Evolutionary conservation across 2,888 invertebrate species (phyloP).

Genomic region (Oscheius sp.): DNA sequence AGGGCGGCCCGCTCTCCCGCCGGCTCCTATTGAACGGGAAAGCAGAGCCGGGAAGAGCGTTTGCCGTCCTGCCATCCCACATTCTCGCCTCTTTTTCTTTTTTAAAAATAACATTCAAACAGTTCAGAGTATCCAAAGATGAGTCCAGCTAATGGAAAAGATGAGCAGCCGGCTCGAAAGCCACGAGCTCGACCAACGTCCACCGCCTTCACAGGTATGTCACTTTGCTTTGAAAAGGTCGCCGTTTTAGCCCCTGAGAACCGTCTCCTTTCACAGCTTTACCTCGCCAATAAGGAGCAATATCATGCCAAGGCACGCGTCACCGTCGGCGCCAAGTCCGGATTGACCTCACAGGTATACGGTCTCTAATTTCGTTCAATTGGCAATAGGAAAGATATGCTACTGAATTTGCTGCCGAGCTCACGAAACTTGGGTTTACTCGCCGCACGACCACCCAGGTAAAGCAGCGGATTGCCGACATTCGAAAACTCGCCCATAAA

Average conservation of each 20-base stretch:
- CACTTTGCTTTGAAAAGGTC: neutral
- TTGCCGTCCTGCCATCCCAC: neutral
- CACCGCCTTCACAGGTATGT: constrained; percentile 15
- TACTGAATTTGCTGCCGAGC: constrained; percentile 15
- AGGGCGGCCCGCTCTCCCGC: neutral
- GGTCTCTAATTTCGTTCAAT: neutral
- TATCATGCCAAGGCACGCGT: constrained; percentile 26
- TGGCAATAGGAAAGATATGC: constrained; percentile 18
- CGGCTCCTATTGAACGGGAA: neutral
- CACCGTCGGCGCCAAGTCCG: constrained; percentile 17
- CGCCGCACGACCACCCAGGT: constrained; percentile 23
- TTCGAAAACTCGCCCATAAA: constrained; percentile 27
- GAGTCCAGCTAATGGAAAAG: constrained; percentile 3
- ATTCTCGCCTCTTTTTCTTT: neutral
- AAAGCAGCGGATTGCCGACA: constrained; percentile 26
- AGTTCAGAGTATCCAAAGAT: neutral
- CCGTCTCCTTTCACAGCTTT: constrained; percentile 23
- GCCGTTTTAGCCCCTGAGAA: constrained; percentile 21
- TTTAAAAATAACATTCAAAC: no score
- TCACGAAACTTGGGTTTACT: constrained; percentile 25
- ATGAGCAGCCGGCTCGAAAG: constrained; percentile 5
- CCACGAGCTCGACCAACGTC: constrained; percentile 24
- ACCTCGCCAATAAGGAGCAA: constrained; percentile 19
- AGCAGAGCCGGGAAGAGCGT: no score
- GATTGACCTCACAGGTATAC: constrained; percentile 24